Base-by-base conservation (phyloP, 2,113 vertebrate species). In the Cnemophilus loriae region DNA sequence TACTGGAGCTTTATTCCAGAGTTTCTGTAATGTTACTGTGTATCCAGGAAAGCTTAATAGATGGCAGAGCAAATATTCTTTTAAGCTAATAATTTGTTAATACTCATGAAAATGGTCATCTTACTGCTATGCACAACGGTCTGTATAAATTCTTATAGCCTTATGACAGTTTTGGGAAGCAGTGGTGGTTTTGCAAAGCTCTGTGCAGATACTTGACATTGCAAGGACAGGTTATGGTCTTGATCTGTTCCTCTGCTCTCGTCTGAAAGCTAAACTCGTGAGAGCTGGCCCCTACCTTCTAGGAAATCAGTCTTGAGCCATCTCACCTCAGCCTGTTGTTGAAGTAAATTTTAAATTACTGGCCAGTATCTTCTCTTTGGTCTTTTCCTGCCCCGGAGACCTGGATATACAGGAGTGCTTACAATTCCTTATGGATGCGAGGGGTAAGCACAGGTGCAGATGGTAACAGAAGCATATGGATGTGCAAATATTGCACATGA, bases 371-470 rank as follows among this genome's bases (percentile, higher is more conserved):
- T 76, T 56, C 15, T 46, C 17, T 75, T 61, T 52, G 53, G 21
- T 78, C 20, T 30, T 64, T 46, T 56, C 6, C 50, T 81, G 60
- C 30, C 21, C 13, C 81, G 69, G 30, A 84, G 52, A 41, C 27
- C 10, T 81, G 61, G 13, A 8, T 71, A 30, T 37, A 22, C 0
- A 0, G 64, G 26, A 42, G 23, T 30, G 16, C 26, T 67, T 65
- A 24, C 0, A 56, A 2, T 65, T 70, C 33, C 6, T 71, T 22
- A 5, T 15, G 12, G 57, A 8, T 14, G 9, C 27, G 18, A 79
- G 18, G n/a, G 8, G 18, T 69, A 75, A 61, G 28, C 0, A 0
- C 12, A 30, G 57, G 10, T 73, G 46, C 49, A 49, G 30, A 13
- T 37, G 28, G 59, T 11, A 26, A 16, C 18, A 49, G 53, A 52